A percentile compares a stretch with the other conserved stretches of the same genome.
These are phyloP conservation scores for Serranochromis macrocephalus DNA, from an alignment of 2,113 vertebrate species.

Conservation along the genomic window DNA sequence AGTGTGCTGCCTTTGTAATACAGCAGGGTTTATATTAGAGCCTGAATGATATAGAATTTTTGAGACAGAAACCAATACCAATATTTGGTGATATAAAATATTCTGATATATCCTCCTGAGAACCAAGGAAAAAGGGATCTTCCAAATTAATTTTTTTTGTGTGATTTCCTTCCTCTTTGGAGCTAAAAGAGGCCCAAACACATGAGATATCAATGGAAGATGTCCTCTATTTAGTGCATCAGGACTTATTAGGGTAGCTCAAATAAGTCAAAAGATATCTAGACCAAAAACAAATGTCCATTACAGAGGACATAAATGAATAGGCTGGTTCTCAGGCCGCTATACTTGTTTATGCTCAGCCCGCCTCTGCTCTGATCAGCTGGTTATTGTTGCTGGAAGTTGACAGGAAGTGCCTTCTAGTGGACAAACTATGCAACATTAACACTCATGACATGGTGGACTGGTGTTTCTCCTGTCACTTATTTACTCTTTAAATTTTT, in stretches of 20 bases:
- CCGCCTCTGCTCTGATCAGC: background rate
- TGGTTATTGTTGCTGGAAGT: background rate
- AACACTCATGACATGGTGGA: background rate
- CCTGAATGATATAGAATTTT: background rate
- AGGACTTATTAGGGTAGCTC: background rate
- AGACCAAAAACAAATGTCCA: background rate
- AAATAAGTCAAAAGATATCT: background rate
- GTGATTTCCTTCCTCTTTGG: background rate
- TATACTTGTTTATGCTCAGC: background rate
- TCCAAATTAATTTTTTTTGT: background rate
- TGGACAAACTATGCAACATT: background rate
- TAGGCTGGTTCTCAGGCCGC: background rate
- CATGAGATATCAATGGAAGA: background rate
- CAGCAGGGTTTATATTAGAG: background rate
- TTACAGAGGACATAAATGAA: background rate
- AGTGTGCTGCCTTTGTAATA: background rate
- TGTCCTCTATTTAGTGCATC: background rate
- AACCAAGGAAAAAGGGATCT: background rate
- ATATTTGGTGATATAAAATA: background rate
- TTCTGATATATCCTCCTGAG: background rate
- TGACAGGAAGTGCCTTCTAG: background rate
- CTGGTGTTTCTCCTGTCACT: background rate
- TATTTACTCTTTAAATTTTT: background rate
- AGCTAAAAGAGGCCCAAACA: background rate
- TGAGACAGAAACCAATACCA: background rate